A percentile compares a stretch with the other conserved stretches of the same genome.
Evolutionary conservation across 2,797 vertebrate species (phyloP).

Genomic region (Scyliorhinus canicula): DNA sequence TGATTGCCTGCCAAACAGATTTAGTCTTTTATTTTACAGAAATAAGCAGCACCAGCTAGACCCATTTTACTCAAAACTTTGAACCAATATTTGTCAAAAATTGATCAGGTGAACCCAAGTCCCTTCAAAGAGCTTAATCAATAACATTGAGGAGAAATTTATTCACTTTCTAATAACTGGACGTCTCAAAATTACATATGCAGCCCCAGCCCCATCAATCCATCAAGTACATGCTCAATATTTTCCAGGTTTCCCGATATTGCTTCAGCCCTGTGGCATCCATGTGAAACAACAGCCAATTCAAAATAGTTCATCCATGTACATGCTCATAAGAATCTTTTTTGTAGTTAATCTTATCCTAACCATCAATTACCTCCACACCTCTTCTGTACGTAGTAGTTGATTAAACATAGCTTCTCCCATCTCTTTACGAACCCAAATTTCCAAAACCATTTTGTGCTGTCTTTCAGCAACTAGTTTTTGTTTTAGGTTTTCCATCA

Average conservation of each 20-base stretch:
- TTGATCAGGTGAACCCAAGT: neutral
- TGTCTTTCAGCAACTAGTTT: conserved; percentile 67
- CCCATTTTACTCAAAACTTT: neutral
- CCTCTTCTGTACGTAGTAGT: conserved; percentile 74
- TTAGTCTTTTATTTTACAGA: neutral
- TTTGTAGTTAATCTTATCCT: neutral
- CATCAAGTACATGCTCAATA: no score
- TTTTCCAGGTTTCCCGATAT: no score
- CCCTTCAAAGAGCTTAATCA: neutral
- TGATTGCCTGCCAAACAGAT: neutral
- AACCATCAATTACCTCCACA: conserved; percentile 57
- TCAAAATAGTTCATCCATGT: neutral
- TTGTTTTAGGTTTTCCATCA: conserved; percentile 64
- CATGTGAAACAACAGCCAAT: neutral
- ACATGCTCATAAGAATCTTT: neutral
- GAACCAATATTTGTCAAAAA: neutral
- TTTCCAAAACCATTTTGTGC: conserved; percentile 71
- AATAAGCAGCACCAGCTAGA: neutral
- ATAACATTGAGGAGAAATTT: no score
- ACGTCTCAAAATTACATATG: no score
- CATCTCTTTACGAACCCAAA: conserved; percentile 85
- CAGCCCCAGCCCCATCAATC: neutral
- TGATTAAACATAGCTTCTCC: conserved; percentile 79
- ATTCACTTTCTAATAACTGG: no score
- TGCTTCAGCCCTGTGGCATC: neutral